Evolutionary conservation across 2,888 invertebrate species (phyloP).

Genomic region (Allophyes oxyacanthae): DNA sequence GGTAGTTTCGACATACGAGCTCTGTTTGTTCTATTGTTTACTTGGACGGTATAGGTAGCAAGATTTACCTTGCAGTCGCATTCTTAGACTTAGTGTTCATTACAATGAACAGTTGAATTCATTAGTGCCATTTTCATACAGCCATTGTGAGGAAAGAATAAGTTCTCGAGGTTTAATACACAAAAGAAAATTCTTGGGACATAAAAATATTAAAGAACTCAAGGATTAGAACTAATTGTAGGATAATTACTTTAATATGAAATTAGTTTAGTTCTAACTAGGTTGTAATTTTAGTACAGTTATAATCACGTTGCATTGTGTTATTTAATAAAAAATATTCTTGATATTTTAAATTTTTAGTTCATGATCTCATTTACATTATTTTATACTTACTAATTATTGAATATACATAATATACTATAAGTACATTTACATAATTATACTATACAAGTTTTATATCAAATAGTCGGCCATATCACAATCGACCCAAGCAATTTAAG

Average conservation of each 20-base stretch:
- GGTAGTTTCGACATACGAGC: conserved; percentile 42
- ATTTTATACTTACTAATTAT: no score
- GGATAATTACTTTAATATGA: conserved; percentile 1
- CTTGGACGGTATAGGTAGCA: conserved; percentile 39
- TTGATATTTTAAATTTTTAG: no score
- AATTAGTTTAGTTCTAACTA: not conserved
- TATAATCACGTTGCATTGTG: no score
- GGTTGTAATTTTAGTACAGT: no score
- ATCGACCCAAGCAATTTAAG: no score
- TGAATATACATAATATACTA: no score
- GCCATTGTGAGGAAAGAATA: conserved; percentile 31
- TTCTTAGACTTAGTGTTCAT: conserved; percentile 41
- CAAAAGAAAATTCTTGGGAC: conserved; percentile 26
- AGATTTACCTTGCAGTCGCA: conserved; percentile 54
- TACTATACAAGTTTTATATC: no score
- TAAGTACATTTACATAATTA: no score
- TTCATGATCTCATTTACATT: no score
- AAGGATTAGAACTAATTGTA: conserved; percentile 3
- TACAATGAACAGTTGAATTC: conserved; percentile 51
- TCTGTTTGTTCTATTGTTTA: conserved; percentile 54
- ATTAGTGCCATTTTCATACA: conserved; percentile 51
- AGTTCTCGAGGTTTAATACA: conserved; percentile 24
- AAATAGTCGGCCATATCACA: no score
- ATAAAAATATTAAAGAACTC: conserved; percentile 15
- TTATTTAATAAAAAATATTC: no score